Evolutionary conservation across 1,140 invertebrate species (phyloP), one percentile per base, ranked within the genome.

Genomic region (Leptinotarsa defecta): DNA sequence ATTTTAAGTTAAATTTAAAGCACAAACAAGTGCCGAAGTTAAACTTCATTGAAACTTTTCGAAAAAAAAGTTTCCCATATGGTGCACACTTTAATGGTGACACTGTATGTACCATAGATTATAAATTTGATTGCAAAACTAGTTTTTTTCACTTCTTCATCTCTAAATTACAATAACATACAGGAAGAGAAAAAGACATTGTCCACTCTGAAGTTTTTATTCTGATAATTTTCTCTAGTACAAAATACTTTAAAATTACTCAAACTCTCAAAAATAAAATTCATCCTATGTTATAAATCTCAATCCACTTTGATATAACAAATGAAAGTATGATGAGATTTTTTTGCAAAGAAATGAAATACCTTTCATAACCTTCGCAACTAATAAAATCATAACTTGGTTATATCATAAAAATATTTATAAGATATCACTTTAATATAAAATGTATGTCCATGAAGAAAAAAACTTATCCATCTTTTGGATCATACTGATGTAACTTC

Each of bases 401-500:
- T 57, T 19, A 4, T n/a, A 57, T 57, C 34, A 43, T 43, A 43
- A 57, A 57, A 57, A 57, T 57, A 57, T 57, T 17, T 57, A 5
- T 57, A 17, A 57, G 2, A 57, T 17, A 57, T 57, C 13, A 57
- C n/a, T 19, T 17, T 6, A 57, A 57, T 19, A 57, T 4, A 57
- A 57, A 57, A 57, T 57, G 52, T 57, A 3, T 57, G 52, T 6
- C 4, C 52, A n/a, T 19, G 13, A 57, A 19, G 52, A 57, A 57
- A 17, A 52, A 57, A 57, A 24, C 24, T 65, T 22, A 65, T 17
- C 17, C 13, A 65, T 81, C 79, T 17, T 67, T 62, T 15, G 83
- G 83, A 86, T 97, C 95, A 90, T 91, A 98, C 76, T 89, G 87
- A 84, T 98, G 96, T 27, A 98, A 86, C 78, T 93, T 89, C 82